Base-by-base conservation (phyloP, 2,888 invertebrate genomes). In the Phyllotreta cruciferae region DNA sequence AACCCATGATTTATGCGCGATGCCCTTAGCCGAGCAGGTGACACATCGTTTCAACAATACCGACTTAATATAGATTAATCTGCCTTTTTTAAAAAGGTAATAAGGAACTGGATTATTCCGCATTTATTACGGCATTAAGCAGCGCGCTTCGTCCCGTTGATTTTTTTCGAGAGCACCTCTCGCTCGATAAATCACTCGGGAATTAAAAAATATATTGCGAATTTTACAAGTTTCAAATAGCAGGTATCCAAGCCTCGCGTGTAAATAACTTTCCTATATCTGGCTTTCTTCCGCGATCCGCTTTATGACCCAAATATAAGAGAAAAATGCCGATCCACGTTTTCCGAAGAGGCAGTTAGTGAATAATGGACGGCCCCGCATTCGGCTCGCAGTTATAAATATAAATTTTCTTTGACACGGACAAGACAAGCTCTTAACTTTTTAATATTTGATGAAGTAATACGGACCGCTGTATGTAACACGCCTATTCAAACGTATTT, bases 311-410 rank as follows among this genome's bases (percentile, higher is more conserved):
- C 24, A 24, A 24, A 24, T 24, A 24, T 24, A 4, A 24, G 24
- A 24, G 24, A 24, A 44, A 44, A 44, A 10, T 44, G 44, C 44
- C 10, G 44, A 44, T 44, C 44, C 44, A 47, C 34, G 34, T 47
- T 47, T 47, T 34, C 47, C 47, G n/a, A 6, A 13, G 24, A 47
- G 6, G 8, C 5, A 47, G 34, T 62, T 70, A 73, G 71, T 74
- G 73, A 75, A 74, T 74, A 75, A 75, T 74, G 73, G 49, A 47
- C 54, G 47, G 66, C 71, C 68, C 73, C 34, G 6, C 47, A 39
- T 49, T 49, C 37, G 38, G 14, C 49, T 7, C 42, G 44, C 42
- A 42, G 60, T 52, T 56, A 56, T 57, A 54, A 64, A 61, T 64
- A 64, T 64, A 64, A 64, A 64, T 61, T 64, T 64, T 52, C 64